These are phyloP conservation scores for Andrena fulva DNA, from an alignment of 2,888 invertebrate genomes.

Conservation along the genomic window DNA sequence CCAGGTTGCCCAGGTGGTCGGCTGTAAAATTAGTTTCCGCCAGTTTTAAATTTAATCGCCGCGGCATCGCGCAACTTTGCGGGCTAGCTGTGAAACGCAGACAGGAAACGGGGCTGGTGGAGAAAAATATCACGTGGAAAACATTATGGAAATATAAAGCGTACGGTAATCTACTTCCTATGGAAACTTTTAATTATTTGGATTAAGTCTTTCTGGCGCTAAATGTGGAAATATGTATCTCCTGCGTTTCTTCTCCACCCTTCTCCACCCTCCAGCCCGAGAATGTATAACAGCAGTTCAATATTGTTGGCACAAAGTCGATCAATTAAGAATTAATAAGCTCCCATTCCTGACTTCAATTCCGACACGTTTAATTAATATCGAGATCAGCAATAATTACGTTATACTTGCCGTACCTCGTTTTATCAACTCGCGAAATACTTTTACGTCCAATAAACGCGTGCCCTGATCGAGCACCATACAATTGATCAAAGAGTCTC, in stretches of 20 bases:
- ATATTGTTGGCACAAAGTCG: background rate
- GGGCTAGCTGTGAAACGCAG: slow-evolving; percentile 3
- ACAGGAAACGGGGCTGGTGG: background rate
- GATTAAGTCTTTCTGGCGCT: background rate
- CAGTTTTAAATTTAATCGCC: slow-evolving; percentile 55
- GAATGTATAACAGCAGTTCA: background rate
- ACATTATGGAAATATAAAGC: slow-evolving; percentile 64
- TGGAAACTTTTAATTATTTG: slow-evolving; percentile 34
- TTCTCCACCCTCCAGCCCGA: too few relatives aligned
- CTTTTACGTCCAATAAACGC: background rate
- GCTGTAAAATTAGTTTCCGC: slow-evolving; percentile 51
- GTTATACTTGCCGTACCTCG: background rate
- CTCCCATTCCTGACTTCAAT: too few relatives aligned
- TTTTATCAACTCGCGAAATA: background rate
- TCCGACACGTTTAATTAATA: too few relatives aligned
- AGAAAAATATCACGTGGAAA: slow-evolving; percentile 31
- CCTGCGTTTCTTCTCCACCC: background rate
- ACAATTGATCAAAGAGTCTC: slow-evolving; percentile 11
- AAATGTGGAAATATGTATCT: background rate
- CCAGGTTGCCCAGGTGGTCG: slow-evolving; percentile 14
- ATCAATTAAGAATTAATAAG: background rate
- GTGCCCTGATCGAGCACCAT: background rate
- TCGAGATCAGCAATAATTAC: too few relatives aligned
- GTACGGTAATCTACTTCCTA: slow-evolving; percentile 40
- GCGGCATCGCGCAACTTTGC: slow-evolving; percentile 17